phyloP scores from a whole-genome alignment of 2,113 vertebrate species.

The Conger conger region DNA sequence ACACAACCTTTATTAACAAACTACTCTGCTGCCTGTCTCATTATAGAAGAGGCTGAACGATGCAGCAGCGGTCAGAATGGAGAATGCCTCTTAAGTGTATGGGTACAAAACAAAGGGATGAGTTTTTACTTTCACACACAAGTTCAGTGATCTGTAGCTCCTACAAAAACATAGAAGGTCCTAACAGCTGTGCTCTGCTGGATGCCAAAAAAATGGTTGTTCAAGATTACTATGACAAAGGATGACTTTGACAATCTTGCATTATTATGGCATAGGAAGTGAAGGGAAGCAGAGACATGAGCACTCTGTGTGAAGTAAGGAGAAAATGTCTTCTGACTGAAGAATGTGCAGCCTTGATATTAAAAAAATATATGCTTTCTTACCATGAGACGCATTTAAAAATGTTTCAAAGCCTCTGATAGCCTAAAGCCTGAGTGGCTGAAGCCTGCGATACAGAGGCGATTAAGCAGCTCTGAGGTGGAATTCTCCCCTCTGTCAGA shows the following conservation, averaged over 20 bases:
- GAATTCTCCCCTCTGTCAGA: slow-evolving; percentile 55
- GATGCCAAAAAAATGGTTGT: neutral
- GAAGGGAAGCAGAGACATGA: neutral
- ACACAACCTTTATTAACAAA: neutral
- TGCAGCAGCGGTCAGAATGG: neutral
- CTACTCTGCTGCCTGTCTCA: neutral
- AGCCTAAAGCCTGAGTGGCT: slow-evolving; percentile 52
- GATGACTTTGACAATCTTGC: neutral
- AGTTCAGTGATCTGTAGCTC: neutral
- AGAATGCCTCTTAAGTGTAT: neutral
- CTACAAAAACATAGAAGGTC: neutral
- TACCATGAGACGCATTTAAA: neutral
- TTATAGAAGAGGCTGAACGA: neutral
- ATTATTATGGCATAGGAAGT: neutral
- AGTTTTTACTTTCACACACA: neutral
- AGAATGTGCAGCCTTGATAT: neutral
- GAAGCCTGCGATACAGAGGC: slow-evolving; percentile 47
- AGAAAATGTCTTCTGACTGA: neutral
- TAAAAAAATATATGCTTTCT: neutral
- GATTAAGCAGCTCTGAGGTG: slow-evolving; percentile 60
- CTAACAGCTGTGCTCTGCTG: neutral
- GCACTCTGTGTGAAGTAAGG: neutral
- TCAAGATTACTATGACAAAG: neutral
- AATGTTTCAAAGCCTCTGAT: neutral
- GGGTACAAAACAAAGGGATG: neutral